phyloP scores from a whole-genome alignment of 1,140 invertebrate genomes.

The Conus ventricosus region DNA sequence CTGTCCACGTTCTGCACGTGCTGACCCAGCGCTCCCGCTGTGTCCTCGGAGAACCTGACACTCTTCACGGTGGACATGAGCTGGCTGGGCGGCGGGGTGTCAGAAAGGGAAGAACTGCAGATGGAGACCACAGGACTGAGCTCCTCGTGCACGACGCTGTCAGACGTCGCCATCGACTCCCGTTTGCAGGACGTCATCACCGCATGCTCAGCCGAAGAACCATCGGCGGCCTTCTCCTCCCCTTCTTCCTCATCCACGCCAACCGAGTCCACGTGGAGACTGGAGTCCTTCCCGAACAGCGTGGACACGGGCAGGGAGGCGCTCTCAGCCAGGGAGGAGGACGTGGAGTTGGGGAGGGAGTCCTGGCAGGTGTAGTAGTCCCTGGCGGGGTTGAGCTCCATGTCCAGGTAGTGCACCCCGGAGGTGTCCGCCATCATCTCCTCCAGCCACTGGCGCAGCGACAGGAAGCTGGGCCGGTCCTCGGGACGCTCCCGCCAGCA shows the following conservation, averaged over 20 bases:
- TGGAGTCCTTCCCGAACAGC: neutral
- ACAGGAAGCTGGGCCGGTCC: conserved; percentile 85
- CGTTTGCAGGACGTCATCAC: neutral
- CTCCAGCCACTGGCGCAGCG: conserved; percentile 79
- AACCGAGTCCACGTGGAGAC: neutral
- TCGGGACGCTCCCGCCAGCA: conserved; percentile 86
- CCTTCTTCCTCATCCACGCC: neutral
- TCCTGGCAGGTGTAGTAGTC: conserved; percentile 38
- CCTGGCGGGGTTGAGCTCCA: conserved; percentile 35
- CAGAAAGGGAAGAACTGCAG: neutral
- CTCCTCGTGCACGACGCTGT: neutral
- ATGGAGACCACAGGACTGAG: neutral
- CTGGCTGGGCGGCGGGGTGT: neutral
- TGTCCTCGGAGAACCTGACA: neutral
- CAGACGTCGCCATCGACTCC: neutral
- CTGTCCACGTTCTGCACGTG: neutral
- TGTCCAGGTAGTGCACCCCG: conserved; percentile 43
- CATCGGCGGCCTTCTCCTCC: neutral
- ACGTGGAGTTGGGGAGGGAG: neutral
- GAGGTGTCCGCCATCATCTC: conserved; percentile 74
- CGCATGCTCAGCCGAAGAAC: neutral
- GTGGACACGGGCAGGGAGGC: too few species aligned
- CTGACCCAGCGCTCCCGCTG: neutral
- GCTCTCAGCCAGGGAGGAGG: neutral
- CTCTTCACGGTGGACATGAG: neutral